Evolutionary conservation across 1,140 invertebrate genomes (phyloP).

Genomic region (Musca vetustissima): DNA sequence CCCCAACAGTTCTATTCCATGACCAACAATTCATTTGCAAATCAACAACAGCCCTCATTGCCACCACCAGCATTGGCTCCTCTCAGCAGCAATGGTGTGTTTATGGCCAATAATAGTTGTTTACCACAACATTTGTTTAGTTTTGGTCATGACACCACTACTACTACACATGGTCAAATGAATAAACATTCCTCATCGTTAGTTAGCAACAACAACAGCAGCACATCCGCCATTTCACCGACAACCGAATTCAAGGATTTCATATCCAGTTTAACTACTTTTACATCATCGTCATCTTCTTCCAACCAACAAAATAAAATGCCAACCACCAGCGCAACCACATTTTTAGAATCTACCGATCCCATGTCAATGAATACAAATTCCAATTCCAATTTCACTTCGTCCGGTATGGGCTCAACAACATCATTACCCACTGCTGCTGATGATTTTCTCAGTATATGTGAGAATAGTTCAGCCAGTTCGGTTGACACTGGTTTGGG

Average conservation of each 20-base stretch:
- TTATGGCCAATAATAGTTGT: conserved; percentile 5
- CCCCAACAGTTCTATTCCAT: background rate
- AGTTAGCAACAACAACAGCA: conserved; percentile 31
- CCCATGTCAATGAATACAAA: conserved; percentile 24
- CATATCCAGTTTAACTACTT: conserved; percentile 1
- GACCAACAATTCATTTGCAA: conserved; percentile 32
- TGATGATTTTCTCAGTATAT: conserved; percentile 51
- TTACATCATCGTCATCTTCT: background rate
- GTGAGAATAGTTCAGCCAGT: conserved; percentile 62
- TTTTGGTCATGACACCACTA: conserved; percentile 16
- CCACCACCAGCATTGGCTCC: conserved; percentile 45
- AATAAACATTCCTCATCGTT: conserved; percentile 26
- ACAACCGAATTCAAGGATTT: conserved; percentile 28
- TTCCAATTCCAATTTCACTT: conserved; percentile 29
- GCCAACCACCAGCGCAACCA: background rate
- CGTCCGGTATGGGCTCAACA: conserved; percentile 24
- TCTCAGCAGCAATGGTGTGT: conserved; percentile 37
- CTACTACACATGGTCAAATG: background rate
- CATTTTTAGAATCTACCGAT: background rate
- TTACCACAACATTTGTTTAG: conserved; percentile 26
- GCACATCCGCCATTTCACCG: conserved; percentile 37
- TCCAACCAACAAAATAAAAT: background rate
- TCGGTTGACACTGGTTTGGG: conserved; percentile 62
- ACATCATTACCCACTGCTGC: conserved; percentile 33
- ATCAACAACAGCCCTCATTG: conserved; percentile 32